Base-by-base conservation (phyloP, 2,113 vertebrate species). In the Pseudopodoces humilis region DNA sequence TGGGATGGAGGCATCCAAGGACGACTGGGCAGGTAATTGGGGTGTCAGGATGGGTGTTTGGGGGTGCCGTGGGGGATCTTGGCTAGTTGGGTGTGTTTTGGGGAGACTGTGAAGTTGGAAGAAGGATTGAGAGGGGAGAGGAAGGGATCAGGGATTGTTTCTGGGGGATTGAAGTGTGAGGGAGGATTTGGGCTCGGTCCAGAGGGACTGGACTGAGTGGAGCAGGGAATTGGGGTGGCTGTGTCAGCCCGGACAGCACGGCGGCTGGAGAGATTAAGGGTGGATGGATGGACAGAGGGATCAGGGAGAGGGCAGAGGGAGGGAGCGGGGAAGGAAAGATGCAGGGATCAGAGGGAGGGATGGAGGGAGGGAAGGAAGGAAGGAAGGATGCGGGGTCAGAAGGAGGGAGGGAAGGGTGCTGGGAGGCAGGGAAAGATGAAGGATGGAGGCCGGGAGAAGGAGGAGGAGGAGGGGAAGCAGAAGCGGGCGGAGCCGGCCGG, bases 11-110 rank as follows among this genome's bases (percentile, higher is more conserved):
- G 24, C 8, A 15, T 39, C 27, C 37, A 63, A 75, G 64, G 56
- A 69, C 1, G 0, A 65, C 24, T 44, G 2, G 7, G 4, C n/a
- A 21, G 12, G 6, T 24, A 31, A 47, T 1, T 39, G 35, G 16
- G 3, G 8, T 53, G 20, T 64, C 21, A 47, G 53, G 33, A 49
- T 13, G 21, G 27, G 53, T 64, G 5, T 15, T 2, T 2, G 25
- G 28, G 13, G 19, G 23, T 77, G 55, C 37, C 7, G 6, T 10
- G 68, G 22, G 19, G 8, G n/a, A 59, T 19, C 13, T 13, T 72
- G 53, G 35, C 7, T 80, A 76, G 21, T 0, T 39, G 6, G 9
- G 12, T 56, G 37, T 10, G 25, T 44, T 75, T 58, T 41, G 19
- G 10, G 10, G 55, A 59, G 46, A 44, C 75, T 3, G 10, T 46